Evolutionary conservation across 1,140 invertebrate species (phyloP), one percentile per base, ranked within the genome.

Genomic region (Vanessa tameamea): DNA sequence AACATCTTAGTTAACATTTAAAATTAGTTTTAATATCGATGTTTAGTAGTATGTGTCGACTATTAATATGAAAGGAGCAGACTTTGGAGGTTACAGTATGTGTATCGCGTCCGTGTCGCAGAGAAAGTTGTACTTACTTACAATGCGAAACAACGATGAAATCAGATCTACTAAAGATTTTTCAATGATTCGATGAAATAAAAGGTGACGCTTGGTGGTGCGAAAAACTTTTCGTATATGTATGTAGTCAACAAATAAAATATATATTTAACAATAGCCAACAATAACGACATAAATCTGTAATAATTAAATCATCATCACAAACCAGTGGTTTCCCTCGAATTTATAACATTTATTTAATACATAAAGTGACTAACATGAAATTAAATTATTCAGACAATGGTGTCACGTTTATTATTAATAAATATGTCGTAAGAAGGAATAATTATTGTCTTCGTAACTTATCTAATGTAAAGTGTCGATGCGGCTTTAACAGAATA

Each of bases 121-220:
- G 66, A 69, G 66, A 69, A 69, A 69, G 51, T 69, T 59, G 11
- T 69, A 69, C 26, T 47, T 67, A 26, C 55, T 20, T 20, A 20
- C n/a, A 55, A 67, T 69, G 66, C 66, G 7, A 69, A 69, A 69
- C 43, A 23, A 43, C 53, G 26, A 69, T 69, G 53, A 57, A n/a
- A 57, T 69, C n/a, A 20, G n/a, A 69, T 61, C 26, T 37, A 61
- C 57, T 31, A n/a, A 14, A 31, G 13, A 61, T 61, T 31, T n/a
- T 61, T 13, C 23, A 26, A 57, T 57, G 9, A 53, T 53, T 53
- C n/a, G 50, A 20, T 53, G n/a, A 43, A 43, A 43, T 43, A 43
- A 43, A 43, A 5, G 7, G 6, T 9, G 37, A 0, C 6, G 37
- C 9, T 43, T 31, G 2, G 26, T 31, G 26, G 3, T 31, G 3